A percentile compares a stretch with the other conserved stretches of the same genome.
Evolutionary conservation across 1,140 invertebrate genomes (phyloP).

Genomic region (Oryctes rhinoceros): DNA sequence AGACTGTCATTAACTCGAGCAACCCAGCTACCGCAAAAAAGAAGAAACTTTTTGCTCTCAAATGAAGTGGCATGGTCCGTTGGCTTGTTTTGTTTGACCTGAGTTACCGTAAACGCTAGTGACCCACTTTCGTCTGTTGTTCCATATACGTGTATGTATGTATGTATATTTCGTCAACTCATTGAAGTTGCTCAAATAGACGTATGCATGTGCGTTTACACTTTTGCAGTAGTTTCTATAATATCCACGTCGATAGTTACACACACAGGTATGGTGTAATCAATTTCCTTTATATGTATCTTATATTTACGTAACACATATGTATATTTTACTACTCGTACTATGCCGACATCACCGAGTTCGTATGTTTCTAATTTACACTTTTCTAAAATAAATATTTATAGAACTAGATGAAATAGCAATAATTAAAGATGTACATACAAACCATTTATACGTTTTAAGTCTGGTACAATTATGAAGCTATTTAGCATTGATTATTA

Average conservation of each 20-base stretch:
- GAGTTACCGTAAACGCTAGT: constrained; percentile 33
- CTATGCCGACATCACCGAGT: no score
- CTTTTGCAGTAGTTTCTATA: constrained; percentile 1
- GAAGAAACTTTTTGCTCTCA: neutral
- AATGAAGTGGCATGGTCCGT: constrained; percentile 23
- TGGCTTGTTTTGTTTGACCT: constrained; percentile 25
- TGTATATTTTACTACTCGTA: no score
- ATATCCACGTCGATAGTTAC: neutral
- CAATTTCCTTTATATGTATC: no score
- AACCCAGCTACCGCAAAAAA: neutral
- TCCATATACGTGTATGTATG: neutral
- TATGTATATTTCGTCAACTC: neutral
- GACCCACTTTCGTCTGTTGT: constrained; percentile 6
- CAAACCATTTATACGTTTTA: no score
- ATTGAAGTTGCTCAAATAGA: constrained; percentile 2
- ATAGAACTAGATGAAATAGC: no score
- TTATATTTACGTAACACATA: no score
- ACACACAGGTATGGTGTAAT: no score
- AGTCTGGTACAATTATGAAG: no score
- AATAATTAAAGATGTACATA: no score
- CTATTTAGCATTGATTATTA: no score
- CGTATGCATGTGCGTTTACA: neutral
- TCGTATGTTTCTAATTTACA: no score
- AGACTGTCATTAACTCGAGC: constrained; percentile 26
- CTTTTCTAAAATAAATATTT: no score